These are phyloP conservation scores for Sprattus sprattus DNA, from an alignment of 2,113 vertebrate genomes.

Conservation along the genomic window DNA sequence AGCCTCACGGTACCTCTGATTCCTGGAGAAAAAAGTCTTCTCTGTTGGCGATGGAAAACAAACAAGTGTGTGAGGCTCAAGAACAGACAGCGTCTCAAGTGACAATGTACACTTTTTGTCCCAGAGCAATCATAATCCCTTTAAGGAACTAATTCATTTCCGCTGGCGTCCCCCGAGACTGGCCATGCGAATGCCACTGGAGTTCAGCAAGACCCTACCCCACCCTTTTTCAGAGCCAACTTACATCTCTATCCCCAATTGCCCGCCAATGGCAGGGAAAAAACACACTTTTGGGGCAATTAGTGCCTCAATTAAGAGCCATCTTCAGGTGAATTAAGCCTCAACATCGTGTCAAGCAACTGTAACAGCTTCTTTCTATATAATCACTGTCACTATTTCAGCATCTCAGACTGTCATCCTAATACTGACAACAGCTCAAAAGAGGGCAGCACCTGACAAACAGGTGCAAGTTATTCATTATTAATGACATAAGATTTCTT, in stretches of 20 bases:
- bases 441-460: conserved; percentile 3
- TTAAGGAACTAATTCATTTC: conserved; percentile 67
- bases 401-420: neutral
- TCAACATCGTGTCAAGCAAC: neutral
- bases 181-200: conserved; percentile 37
- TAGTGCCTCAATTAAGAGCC: conserved; percentile 36
- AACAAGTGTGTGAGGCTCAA: conserved; percentile 18
- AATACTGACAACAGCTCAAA: neutral
- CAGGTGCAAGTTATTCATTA: conserved; percentile 16
- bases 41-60: neutral
- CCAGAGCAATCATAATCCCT: conserved; percentile 63
- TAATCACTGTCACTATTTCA: neutral
- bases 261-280: neutral
- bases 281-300: conserved; percentile 26
- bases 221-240: conserved; percentile 47
- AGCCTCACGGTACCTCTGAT: conserved; percentile 4
- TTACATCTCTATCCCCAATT: conserved; percentile 21
- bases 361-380: neutral
- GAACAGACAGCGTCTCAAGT: conserved; percentile 34
- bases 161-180: conserved; percentile 47
- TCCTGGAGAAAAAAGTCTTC: neutral
- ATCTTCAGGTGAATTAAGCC: conserved; percentile 26
- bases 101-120: conserved; percentile 33
- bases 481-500: neutral
- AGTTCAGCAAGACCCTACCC: conserved; percentile 41